phyloP scores from a whole-genome alignment of 2,888 invertebrate genomes.

The Cheilosia impressa region DNA sequence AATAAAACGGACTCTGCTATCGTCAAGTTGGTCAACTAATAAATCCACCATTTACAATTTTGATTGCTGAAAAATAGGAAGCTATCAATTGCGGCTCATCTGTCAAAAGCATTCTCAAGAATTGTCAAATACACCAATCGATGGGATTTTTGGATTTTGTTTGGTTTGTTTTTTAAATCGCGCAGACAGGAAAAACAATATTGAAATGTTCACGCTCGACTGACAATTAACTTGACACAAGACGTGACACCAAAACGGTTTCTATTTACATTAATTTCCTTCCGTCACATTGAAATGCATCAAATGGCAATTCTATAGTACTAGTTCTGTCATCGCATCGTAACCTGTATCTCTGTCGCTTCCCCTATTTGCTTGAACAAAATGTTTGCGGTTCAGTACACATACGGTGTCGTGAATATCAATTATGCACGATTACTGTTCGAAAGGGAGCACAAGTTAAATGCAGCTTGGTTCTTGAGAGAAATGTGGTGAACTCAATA shows the following conservation, averaged over 20 bases:
- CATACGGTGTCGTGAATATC: constrained; percentile 67
- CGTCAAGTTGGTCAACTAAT: no score
- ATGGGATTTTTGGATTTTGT: not conserved
- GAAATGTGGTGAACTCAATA: not conserved
- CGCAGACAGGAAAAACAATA: constrained; percentile 10
- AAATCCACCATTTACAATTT: no score
- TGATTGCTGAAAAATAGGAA: no score
- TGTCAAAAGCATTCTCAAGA: not conserved
- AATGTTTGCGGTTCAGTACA: constrained; percentile 72
- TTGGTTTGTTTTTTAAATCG: not conserved
- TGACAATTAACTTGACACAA: constrained; percentile 59
- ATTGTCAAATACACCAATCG: constrained; percentile 9
- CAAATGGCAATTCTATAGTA: constrained; percentile 43
- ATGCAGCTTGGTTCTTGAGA: constrained; percentile 29
- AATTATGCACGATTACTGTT: constrained; percentile 69
- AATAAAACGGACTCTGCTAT: no score
- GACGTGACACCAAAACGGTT: constrained; percentile 57
- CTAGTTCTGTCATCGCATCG: constrained; percentile 50
- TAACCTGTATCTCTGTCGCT: constrained; percentile 44
- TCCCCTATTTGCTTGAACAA: constrained; percentile 52
- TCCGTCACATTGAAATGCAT: constrained; percentile 70
- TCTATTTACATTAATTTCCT: constrained; percentile 64
- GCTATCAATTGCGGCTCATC: not conserved
- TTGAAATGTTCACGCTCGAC: constrained; percentile 7
- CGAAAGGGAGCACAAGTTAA: constrained; percentile 45